Evolutionary conservation across 2,797 vertebrate species (phyloP), one percentile per base, ranked within the genome.

Genomic region (Podarcis siculus): DNA sequence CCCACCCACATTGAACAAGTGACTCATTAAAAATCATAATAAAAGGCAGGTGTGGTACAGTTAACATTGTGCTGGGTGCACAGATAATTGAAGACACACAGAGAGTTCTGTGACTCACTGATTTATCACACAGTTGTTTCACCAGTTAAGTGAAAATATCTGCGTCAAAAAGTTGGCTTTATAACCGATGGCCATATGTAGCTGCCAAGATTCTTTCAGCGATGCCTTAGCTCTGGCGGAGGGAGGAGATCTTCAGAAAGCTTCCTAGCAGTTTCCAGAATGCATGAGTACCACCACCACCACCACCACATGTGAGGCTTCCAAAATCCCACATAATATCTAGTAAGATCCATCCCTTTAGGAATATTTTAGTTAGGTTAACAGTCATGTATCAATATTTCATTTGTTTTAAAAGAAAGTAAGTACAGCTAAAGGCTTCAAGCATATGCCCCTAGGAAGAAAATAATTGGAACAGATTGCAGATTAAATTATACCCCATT

Each of bases 401-500:
- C n/a, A 77, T 4, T 13, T 66, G 35, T n/a, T 79, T 49, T 37
- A 21, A 45, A 79, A 66, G 45, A 19, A 76, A 45, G 42, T 32
- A 77, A 64, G 37, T 19, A 69, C 37, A 72, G 39, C 42, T 32
- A 90, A 0, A 0, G 0, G 32, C 87, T 73, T 77, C 85, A 89
- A 86, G 37, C 49, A 9, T 37, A 49, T n/a, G 9, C 17, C 39
- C 13, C 27, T 1, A 66, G 58, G 45, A 39, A 17, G 42, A 73
- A 71, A 86, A 23, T n/a, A 42, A 19, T 2, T n/a, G 37, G 58
- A 89, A 77, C 49, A 73, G 13, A 1, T 66, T 23, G n/a, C 82
- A 85, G 87, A 91, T 82, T 64, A 82, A 90, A 91, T 89, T 90
- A 91, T 55, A 87, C n/a, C 87, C 79, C 30, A 15, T 8, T 89